Evolutionary conservation across 2,797 vertebrate genomes (phyloP).

Genomic region (Onychomys leucogaster): DNA sequence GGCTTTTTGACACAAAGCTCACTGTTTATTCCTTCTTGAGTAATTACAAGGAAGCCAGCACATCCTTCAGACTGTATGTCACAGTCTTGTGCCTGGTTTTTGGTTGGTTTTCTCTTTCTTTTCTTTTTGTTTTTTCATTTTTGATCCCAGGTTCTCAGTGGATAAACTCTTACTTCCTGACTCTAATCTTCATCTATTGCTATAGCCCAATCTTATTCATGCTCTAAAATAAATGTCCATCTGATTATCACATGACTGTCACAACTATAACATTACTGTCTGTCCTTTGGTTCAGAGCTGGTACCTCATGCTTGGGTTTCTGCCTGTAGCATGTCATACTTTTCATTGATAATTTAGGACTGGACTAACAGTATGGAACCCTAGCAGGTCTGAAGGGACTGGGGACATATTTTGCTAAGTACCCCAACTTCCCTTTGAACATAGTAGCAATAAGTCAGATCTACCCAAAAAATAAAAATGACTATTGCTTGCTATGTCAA

Average conservation of each 20-base stretch:
- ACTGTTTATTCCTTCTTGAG: conserved; percentile 55
- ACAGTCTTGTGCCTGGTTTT: background rate
- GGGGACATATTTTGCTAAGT: background rate
- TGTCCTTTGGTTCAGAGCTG: background rate
- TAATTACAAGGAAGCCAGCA: conserved; percentile 5
- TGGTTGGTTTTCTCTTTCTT: background rate
- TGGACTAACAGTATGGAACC: background rate
- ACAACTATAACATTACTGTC: background rate
- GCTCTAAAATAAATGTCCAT: background rate
- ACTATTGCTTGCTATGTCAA: background rate
- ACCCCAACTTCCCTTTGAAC: background rate
- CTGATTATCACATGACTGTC: background rate
- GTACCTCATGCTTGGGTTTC: background rate
- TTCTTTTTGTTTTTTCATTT: background rate
- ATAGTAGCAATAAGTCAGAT: background rate
- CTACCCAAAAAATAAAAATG: background rate
- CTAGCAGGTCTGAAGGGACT: background rate
- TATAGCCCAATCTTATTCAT: background rate
- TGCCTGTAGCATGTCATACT: background rate
- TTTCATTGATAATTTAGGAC: background rate
- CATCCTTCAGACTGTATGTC: conserved; percentile 23
- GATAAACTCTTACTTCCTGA: background rate
- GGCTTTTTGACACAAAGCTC: conserved; percentile 33
- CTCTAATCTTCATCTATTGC: background rate
- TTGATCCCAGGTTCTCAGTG: background rate